These are phyloP conservation scores for Caenorhabditis briggsae DNA, from an alignment of 1,140 invertebrate genomes.

Conservation along the genomic window DNA sequence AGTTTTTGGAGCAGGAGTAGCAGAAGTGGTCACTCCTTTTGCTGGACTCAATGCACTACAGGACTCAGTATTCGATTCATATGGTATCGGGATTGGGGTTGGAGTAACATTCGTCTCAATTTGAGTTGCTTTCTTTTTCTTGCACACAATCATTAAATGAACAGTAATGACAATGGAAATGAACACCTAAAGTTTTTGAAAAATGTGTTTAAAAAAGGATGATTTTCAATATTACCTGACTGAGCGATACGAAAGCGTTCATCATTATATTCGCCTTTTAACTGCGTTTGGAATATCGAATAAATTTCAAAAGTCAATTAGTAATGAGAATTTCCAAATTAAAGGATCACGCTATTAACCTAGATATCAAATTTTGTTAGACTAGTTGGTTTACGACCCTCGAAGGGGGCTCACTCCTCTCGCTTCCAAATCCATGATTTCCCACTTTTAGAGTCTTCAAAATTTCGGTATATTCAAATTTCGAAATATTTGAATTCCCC, in stretches of 20 bases:
- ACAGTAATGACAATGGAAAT: conserved; percentile 3
- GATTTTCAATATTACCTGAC: not conserved
- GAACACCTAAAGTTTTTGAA: not conserved
- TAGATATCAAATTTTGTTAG: too few species aligned
- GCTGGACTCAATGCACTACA: not conserved
- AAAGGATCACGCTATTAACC: not conserved
- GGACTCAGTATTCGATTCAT: not conserved
- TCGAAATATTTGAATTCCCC: too few species aligned
- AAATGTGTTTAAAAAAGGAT: not conserved
- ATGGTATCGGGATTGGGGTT: not conserved
- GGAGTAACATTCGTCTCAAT: not conserved
- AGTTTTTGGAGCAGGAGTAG: not conserved
- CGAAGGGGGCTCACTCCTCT: too few species aligned
- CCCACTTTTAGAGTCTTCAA: too few species aligned
- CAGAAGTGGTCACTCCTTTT: not conserved
- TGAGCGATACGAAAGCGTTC: not conserved
- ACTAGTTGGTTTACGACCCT: too few species aligned
- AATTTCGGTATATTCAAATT: too few species aligned
- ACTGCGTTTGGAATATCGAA: not conserved
- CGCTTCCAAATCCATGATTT: too few species aligned
- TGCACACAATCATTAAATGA: not conserved
- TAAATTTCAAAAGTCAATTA: not conserved
- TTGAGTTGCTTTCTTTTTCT: conserved; percentile 27
- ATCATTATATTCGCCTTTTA: not conserved
- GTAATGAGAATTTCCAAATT: not conserved